Evolutionary conservation across 2,888 invertebrate species (phyloP).

Genomic region (Cephus rjabovi): DNA sequence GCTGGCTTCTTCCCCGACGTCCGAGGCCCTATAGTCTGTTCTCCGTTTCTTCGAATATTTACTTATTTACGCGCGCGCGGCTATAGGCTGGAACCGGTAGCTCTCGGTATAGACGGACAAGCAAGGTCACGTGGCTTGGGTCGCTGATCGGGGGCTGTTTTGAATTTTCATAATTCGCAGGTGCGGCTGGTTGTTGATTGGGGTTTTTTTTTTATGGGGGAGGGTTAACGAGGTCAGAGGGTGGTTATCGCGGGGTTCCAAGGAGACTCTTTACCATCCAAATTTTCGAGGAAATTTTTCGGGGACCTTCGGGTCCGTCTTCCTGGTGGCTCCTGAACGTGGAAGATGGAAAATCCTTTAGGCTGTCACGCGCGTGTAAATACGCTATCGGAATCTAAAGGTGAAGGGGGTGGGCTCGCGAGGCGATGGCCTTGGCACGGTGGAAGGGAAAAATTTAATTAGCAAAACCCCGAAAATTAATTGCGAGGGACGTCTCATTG

Average conservation of each 20-base stretch:
- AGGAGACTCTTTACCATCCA: too few species aligned
- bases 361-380: not conserved
- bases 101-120: not conserved
- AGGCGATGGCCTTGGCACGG: not conserved
- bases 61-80: not conserved
- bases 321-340: not conserved
- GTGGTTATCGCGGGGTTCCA: too few species aligned
- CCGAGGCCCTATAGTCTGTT: not conserved
- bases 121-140: too few species aligned
- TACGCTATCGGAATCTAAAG: not conserved
- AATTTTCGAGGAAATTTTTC: not conserved
- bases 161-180: too few species aligned
- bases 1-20: not conserved
- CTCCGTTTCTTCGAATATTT: not conserved
- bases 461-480: constrained; percentile 64
- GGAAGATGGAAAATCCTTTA: not conserved
- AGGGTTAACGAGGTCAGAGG: too few species aligned
- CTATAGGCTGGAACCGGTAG: not conserved
- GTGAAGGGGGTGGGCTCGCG: constrained; percentile 17
- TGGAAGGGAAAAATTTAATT: constrained; percentile 61
- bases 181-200: not conserved
- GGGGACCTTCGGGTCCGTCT: not conserved
- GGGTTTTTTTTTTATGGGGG: not conserved
- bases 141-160: too few species aligned
- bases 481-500: constrained; percentile 61